These are phyloP conservation scores for Euwallacea similis DNA, from an alignment of 1,140 invertebrate genomes.

Conservation along the genomic window DNA sequence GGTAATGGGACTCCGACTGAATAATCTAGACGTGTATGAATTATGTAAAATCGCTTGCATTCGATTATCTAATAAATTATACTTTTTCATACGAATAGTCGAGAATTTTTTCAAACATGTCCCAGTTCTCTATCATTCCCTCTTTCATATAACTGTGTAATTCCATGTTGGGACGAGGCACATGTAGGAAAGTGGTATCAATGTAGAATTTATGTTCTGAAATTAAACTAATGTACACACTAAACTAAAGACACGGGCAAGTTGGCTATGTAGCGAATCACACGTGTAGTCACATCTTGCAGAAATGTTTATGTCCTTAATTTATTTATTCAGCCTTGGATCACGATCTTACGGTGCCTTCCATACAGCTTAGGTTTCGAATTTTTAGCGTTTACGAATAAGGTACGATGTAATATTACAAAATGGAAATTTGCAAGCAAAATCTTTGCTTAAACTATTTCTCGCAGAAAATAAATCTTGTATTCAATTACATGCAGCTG, in stretches of 20 bases:
- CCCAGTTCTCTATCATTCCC: slow-evolving; percentile 96
- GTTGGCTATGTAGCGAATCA: too few species aligned
- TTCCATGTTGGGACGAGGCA: slow-evolving; percentile 84
- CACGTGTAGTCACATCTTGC: too few species aligned
- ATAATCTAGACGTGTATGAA: slow-evolving; percentile 60
- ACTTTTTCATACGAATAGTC: slow-evolving; percentile 87
- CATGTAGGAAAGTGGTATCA: slow-evolving; percentile 85
- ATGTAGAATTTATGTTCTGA: slow-evolving; percentile 75
- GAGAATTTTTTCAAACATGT: slow-evolving; percentile 89
- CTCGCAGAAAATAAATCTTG: too few species aligned
- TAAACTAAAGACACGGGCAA: too few species aligned
- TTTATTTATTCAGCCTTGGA: background rate
- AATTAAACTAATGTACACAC: slow-evolving; percentile 18
- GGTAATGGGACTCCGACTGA: slow-evolving; percentile 81
- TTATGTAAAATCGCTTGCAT: too few species aligned
- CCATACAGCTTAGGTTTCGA: too few species aligned
- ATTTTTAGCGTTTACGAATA: too few species aligned
- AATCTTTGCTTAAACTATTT: too few species aligned
- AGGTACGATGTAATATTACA: too few species aligned
- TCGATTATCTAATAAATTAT: slow-evolving; percentile 28
- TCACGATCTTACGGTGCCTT: too few species aligned
- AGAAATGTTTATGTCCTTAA: background rate
- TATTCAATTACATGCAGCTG: too few species aligned
- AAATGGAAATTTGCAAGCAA: too few species aligned
- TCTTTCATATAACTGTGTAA: slow-evolving; percentile 89